Evolutionary conservation across 2,888 invertebrate species (phyloP).

Genomic region (Lamellibrachia columna): DNA sequence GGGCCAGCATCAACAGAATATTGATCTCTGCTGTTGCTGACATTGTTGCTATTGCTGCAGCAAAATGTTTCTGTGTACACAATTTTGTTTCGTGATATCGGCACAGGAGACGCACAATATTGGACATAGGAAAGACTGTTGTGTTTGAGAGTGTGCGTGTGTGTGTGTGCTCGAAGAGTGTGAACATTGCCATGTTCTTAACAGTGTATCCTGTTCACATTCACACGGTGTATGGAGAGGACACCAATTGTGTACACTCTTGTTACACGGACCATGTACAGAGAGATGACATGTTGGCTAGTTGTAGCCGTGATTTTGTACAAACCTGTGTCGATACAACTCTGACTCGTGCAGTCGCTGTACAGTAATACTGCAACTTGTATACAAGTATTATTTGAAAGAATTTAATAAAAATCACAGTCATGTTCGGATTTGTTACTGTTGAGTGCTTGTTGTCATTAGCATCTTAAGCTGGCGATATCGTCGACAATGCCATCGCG

Average conservation of each 20-base stretch:
- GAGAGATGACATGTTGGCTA: background rate
- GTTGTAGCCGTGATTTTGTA: conserved; percentile 12
- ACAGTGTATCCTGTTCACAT: background rate
- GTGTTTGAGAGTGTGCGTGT: background rate
- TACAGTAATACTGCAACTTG: conserved; percentile 1
- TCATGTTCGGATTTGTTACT: background rate
- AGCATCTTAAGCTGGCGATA: background rate
- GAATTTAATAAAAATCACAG: conserved; percentile 16
- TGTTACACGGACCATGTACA: background rate
- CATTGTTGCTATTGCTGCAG: background rate
- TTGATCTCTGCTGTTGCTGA: background rate
- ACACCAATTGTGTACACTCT: background rate
- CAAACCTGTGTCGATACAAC: background rate
- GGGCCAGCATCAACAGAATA: background rate
- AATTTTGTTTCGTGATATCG: background rate
- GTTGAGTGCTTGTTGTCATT: background rate
- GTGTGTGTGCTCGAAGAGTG: background rate
- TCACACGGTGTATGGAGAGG: background rate
- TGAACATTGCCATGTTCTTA: background rate
- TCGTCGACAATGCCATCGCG: too few relatives aligned
- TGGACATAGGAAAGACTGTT: background rate
- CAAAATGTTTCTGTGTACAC: background rate
- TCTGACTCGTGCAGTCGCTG: background rate
- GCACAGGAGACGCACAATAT: background rate
- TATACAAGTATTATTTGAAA: conserved; percentile 12